Evolutionary conservation across 2,888 invertebrate species (phyloP).

Genomic region (Aquatica leii): DNA sequence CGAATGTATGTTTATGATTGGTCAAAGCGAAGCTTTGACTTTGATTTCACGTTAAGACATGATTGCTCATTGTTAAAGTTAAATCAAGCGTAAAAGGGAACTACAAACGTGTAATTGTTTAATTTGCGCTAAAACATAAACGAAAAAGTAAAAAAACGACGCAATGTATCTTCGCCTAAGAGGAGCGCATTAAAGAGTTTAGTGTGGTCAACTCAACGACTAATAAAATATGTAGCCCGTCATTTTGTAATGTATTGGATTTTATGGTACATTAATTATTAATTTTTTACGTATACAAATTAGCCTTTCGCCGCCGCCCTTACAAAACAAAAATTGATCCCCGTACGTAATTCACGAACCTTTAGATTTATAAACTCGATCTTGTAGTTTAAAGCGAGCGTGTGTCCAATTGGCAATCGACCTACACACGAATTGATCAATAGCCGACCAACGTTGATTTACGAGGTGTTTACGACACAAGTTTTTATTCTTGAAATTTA

Average conservation of each 20-base stretch:
- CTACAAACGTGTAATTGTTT: conserved; percentile 6
- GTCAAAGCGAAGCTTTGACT: conserved; percentile 31
- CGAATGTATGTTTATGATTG: conserved; percentile 25
- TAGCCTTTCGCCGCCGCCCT: conserved; percentile 25
- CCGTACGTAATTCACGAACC: background rate
- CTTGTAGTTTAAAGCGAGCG: conserved; percentile 23
- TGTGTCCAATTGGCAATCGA: conserved; percentile 39
- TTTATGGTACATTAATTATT: conserved; percentile 58
- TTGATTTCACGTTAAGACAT: conserved; percentile 22
- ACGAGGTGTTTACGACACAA: conserved; percentile 49
- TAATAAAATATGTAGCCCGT: conserved; percentile 57
- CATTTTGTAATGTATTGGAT: conserved; percentile 53
- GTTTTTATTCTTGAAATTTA: conserved; percentile 38
- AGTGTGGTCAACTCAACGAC: conserved; percentile 53
- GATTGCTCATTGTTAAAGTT: conserved; percentile 27
- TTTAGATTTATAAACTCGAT: conserved; percentile 14
- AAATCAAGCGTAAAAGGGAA: conserved; percentile 22
- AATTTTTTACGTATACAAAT: conserved; percentile 49
- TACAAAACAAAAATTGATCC: background rate
- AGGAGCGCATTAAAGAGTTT: conserved; percentile 9
- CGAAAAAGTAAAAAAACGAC: background rate
- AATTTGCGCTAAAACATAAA: background rate
- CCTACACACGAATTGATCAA: conserved; percentile 48
- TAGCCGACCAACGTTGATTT: conserved; percentile 49
- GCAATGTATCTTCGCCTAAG: background rate